Base-by-base conservation (phyloP, 2,113 vertebrate genomes). In the Aptenodytes patagonicus region DNA sequence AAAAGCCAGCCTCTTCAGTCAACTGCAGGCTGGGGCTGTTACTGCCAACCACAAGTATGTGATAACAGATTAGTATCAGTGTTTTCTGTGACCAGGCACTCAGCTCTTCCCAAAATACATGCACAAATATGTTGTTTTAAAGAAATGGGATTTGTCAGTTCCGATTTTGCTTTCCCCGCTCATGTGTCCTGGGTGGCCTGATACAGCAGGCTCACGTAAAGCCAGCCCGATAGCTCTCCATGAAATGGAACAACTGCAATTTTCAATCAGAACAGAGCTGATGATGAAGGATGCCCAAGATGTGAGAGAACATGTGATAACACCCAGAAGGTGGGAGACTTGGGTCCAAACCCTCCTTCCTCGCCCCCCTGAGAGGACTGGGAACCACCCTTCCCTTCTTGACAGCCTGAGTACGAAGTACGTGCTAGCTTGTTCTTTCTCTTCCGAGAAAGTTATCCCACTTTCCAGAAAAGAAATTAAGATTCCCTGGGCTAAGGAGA, bases 141-240 rank as follows among this genome's bases (percentile, higher is more conserved):
- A 87, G 36, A 85, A 93, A 85, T 49, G 1, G 61, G 81, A 60
- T 69, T 11, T 79, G 47, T 11, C 54, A 76, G 62, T 44, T 82
- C 83, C 57, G 32, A 7, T 87, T 69, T 17, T 72, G 46, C 51
- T 44, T 70, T 58, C 68, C 28, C 65, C 0, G 0, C 73, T 82
- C 31, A 7, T 0, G 0, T 76, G 10, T n/a, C 73, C 5, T 36
- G 14, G n/a, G 32, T 28, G 29, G 38, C 68, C 51, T 68, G n/a
- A 87, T 7, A 47, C 8, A 72, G 75, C 60, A 84, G 28, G 73
- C 52, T 82, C 52, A 61, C 0, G 1, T 4, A 70, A 57, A 58
- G 58, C 29, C 54, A 49, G 38, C 26, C 75, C 32, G 19, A n/a
- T 0, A 84, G 85, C 75, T 73, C 51, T 68, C 65, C 61, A 82